Percentiles rank a stretch among this genome's conserved stretches.
phyloP scores from a whole-genome alignment of 1,140 invertebrate species.

The Chlorops oryzae region DNA sequence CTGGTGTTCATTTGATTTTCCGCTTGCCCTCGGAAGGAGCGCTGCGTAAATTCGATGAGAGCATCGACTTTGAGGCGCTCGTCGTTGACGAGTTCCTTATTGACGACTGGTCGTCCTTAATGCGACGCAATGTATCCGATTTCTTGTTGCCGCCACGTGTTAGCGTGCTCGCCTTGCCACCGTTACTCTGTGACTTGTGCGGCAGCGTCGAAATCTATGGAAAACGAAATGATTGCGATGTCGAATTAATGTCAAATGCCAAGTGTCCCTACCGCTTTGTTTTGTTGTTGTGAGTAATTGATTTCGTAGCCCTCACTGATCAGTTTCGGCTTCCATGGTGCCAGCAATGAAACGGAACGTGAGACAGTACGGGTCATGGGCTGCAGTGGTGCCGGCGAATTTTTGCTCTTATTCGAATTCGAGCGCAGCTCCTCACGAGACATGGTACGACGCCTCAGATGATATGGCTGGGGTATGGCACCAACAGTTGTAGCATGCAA shows the following conservation, averaged over 20 bases:
- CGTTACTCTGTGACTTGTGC: conserved; percentile 33
- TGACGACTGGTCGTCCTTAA: conserved; percentile 34
- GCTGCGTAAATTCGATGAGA: conserved; percentile 43
- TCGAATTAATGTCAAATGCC: neutral
- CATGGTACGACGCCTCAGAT: conserved; percentile 34
- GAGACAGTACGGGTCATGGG: conserved; percentile 69
- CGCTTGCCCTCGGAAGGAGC: conserved; percentile 12
- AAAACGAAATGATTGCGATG: neutral
- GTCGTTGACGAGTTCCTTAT: conserved; percentile 27
- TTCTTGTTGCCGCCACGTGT: conserved; percentile 28
- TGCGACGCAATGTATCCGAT: conserved; percentile 18
- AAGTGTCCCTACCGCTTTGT: conserved; percentile 45
- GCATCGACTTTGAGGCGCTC: conserved; percentile 27
- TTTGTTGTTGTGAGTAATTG: conserved; percentile 67
- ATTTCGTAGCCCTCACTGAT: conserved; percentile 68
- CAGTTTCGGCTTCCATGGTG: conserved; percentile 73
- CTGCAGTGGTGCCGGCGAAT: conserved; percentile 48
- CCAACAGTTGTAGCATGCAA: conserved; percentile 67
- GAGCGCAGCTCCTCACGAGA: conserved; percentile 67
- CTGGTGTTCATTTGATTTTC: conserved; percentile 6
- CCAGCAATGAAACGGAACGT: conserved; percentile 73
- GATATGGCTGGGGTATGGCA: conserved; percentile 46
- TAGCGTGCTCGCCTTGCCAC: conserved; percentile 31
- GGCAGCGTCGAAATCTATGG: conserved; percentile 35
- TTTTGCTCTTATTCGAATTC: conserved; percentile 49